Percentiles rank a stretch among this genome's conserved stretches.
phyloP scores from a whole-genome alignment of 2,113 vertebrate genomes.

The Telmatochromis brachygnathus region DNA sequence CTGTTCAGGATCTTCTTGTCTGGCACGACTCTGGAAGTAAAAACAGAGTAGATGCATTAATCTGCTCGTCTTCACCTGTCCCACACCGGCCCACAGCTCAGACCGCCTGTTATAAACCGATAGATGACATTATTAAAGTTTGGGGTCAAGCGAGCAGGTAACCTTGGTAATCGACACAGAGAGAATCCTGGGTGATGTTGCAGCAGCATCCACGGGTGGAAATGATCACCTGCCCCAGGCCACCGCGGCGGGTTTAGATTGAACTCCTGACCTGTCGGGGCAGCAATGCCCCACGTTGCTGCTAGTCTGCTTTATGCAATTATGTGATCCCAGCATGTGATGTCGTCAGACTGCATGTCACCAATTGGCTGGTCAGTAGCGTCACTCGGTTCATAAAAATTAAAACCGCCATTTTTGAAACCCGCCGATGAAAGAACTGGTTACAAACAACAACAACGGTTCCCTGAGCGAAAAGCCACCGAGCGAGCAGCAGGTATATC shows the following conservation, averaged over 20 bases:
- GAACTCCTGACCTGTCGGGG: background rate
- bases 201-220: background rate
- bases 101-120: background rate
- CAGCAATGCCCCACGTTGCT: background rate
- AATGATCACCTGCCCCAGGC: background rate
- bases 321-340: background rate
- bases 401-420: background rate
- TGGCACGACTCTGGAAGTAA: constrained; percentile 70
- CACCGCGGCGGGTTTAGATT: background rate
- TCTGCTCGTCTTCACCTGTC: background rate
- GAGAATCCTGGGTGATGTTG: background rate
- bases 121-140: background rate
- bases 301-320: background rate
- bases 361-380: background rate
- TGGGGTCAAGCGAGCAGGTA: background rate
- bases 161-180: background rate
- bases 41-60: background rate
- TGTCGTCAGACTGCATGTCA: background rate
- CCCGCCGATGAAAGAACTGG: background rate
- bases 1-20: constrained; percentile 85
- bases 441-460: background rate
- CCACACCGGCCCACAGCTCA: rapidly evolving
- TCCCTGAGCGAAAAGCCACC: background rate
- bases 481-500: background rate
- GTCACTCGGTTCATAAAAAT: background rate